Conservation (phyloP, 2,888 invertebrate genomes). For the Drosophila algonquin region DNA sequence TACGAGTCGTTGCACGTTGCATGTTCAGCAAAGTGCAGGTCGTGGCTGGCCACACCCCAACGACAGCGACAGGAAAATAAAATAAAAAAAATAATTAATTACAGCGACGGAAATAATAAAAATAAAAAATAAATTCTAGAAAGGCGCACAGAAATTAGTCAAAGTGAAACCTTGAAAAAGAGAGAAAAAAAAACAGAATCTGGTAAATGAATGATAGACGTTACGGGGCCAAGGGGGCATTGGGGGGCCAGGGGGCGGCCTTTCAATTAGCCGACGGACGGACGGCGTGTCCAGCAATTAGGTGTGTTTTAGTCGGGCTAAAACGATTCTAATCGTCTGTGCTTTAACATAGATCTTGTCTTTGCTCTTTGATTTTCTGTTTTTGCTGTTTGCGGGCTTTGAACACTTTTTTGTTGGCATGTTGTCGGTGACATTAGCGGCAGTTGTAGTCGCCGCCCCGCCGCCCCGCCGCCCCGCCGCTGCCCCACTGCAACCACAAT, state of each 20-base stretch:
- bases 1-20: slow-evolving; percentile 39
- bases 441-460: slow-evolving; percentile 15
- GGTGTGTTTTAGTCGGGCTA: slow-evolving; percentile 67
- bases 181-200: slow-evolving; percentile 23
- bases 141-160: slow-evolving; percentile 57
- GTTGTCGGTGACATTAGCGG: slow-evolving; percentile 67
- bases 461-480: neutral
- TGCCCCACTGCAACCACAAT: slow-evolving; percentile 3
- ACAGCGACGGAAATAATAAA: slow-evolving; percentile 21
- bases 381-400: slow-evolving; percentile 33
- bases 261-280: slow-evolving; percentile 70
- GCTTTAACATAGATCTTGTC: slow-evolving; percentile 70
- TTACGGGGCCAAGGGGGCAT: neutral
- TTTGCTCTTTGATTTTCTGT: slow-evolving; percentile 39
- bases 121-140: slow-evolving; percentile 19
- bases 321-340: slow-evolving; percentile 72
- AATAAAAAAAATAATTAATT: too few species aligned
- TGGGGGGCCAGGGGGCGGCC: slow-evolving; percentile 47
- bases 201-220: slow-evolving; percentile 26
- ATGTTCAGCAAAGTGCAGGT: slow-evolving; percentile 54
- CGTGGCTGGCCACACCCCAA: slow-evolving; percentile 62
- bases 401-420: slow-evolving; percentile 64
- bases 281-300: slow-evolving; percentile 64
- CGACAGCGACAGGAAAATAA: slow-evolving; percentile 65
- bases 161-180: slow-evolving; percentile 64